Percentiles rank a stretch among this genome's conserved stretches.
These are phyloP conservation scores for Anastrepha ludens DNA, from an alignment of 1,140 invertebrate species.

Conservation along the genomic window DNA sequence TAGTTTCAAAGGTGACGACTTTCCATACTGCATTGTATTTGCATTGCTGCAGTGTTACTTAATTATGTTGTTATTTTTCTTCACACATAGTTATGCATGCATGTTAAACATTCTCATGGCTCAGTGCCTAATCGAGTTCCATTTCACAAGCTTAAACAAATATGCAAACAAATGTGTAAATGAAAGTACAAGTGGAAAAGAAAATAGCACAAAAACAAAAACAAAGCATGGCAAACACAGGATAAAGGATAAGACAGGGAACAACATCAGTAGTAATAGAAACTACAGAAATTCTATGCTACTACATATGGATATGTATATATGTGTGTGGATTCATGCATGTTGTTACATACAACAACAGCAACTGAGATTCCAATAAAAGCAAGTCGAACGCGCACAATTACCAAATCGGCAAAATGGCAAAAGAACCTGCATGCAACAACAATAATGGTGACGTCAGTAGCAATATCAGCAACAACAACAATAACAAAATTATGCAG, in stretches of 20 bases:
- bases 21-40: too few relatives aligned
- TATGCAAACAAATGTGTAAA: constrained; percentile 6
- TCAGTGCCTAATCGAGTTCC: constrained; percentile 29
- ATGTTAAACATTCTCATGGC: constrained; percentile 18
- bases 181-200: constrained; percentile 27
- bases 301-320: neutral
- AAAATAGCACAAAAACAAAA: neutral
- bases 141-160: constrained; percentile 32
- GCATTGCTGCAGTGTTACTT: too few relatives aligned
- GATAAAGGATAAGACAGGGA: neutral
- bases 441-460: neutral
- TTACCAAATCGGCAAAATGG: constrained; percentile 3
- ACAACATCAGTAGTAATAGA: neutral
- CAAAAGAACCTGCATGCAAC: neutral
- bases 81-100: neutral
- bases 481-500: neutral
- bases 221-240: neutral
- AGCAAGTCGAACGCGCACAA: constrained; percentile 27
- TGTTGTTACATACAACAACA: neutral
- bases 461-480: neutral
- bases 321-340: neutral
- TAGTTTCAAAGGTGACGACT: too few relatives aligned
- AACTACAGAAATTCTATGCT: neutral
- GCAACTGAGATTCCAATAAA: neutral
- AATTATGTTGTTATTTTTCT: neutral